phyloP scores from a whole-genome alignment of 1,140 invertebrate genomes.

The Drosophila tsacasi region DNA sequence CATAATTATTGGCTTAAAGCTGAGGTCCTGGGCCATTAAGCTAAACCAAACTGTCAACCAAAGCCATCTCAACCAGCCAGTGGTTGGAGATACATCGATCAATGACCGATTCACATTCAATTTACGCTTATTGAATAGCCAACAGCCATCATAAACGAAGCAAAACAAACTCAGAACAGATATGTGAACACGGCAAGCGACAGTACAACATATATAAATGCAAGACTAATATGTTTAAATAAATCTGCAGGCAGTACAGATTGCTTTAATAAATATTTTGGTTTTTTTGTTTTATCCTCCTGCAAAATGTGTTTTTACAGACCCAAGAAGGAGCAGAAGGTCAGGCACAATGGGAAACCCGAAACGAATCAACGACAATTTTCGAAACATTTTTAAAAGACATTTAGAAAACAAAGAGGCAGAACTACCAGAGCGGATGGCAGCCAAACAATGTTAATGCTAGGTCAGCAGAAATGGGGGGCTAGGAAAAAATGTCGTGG shows the following conservation, averaged over 20 bases:
- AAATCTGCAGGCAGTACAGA: conserved; percentile 68
- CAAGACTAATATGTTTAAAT: conserved; percentile 77
- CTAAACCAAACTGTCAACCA: conserved; percentile 9
- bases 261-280: conserved; percentile 79
- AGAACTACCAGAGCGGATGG: conserved; percentile 26
- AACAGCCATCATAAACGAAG: conserved; percentile 22
- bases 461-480: conserved; percentile 54
- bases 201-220: conserved; percentile 48
- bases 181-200: conserved; percentile 12
- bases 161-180: conserved; percentile 19
- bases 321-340: conserved; percentile 9
- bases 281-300: background rate
- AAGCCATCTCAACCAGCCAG: conserved; percentile 1
- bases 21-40: conserved; percentile 3
- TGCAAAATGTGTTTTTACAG: conserved; percentile 67
- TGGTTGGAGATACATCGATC: conserved; percentile 20
- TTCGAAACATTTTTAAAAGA: conserved; percentile 76
- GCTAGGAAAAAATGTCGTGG: background rate
- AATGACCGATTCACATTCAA: conserved; percentile 41
- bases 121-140: conserved; percentile 30
- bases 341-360: conserved; percentile 23
- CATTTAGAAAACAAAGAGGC: conserved; percentile 71
- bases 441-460: conserved; percentile 64
- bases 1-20: conserved; percentile 9
- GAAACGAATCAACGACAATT: conserved; percentile 67